These are phyloP conservation scores for Rhinolophus ferrumequinum DNA, from an alignment of 2,113 vertebrate genomes.

Conservation along the genomic window DNA sequence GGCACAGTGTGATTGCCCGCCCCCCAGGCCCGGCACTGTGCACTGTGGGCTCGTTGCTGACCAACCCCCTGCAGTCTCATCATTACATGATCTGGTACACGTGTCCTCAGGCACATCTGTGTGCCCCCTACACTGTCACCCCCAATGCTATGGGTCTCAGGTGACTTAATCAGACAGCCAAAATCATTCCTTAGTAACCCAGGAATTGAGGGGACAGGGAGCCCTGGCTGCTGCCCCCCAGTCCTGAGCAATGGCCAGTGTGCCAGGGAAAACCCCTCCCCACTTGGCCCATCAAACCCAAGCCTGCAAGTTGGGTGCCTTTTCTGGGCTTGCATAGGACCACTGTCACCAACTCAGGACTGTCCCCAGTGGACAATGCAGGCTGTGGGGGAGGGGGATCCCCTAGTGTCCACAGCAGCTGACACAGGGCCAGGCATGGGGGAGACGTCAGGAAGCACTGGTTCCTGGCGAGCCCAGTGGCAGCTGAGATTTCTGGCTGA, in stretches of 20 bases:
- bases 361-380: background rate
- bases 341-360: background rate
- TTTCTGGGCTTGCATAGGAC: background rate
- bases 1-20: background rate
- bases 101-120: background rate
- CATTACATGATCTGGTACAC: background rate
- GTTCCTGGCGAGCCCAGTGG: background rate
- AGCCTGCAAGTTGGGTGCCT: background rate
- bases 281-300: background rate
- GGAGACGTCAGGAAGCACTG: background rate
- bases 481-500: conserved; percentile 31
- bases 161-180: background rate
- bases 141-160: background rate
- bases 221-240: background rate
- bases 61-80: no score
- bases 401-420: background rate
- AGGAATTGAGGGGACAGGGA: background rate
- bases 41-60: accelerated
- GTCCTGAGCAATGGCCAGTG: background rate
- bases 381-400: background rate
- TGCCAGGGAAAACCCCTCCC: no score
- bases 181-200: background rate
- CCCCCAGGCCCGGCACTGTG: background rate
- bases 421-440: background rate
- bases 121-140: background rate